Base-by-base conservation (phyloP, 2,888 invertebrate species). In the Trichacis sp. region DNA sequence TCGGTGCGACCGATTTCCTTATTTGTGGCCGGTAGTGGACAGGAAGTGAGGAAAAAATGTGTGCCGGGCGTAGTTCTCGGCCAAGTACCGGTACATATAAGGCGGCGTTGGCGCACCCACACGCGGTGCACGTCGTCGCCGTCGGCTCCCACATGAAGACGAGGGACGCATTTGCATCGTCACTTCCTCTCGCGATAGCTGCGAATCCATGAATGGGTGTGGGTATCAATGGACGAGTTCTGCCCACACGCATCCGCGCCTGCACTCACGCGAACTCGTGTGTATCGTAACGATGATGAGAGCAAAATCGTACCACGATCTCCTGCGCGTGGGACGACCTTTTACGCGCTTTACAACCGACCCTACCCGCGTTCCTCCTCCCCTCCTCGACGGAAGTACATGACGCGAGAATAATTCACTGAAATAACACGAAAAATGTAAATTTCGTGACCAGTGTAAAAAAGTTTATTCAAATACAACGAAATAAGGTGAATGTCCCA, bases 121-220 rank as follows among this genome's bases (percentile, higher is more conserved):
- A 11, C 42, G 42, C 6, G 38, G 14, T 9, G 4, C 6, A 15
- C 42, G 8, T 18, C 17, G 42, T 17, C 15, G 15, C 9, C 43
- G 18, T n/a, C 43, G 18, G 42, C 42, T 42, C 42, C 42, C 42
- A 42, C 42, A 42, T 36, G n/a, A n/a, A 36, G 18, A 42, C 15
- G 42, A 42, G 42, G n/a, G 12, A 42, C 42, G 12, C 42, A 42
- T 8, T 42, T 42, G 42, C 42, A 42, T 42, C 42, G 42, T 42
- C 42, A 42, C 18, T 42, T 42, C 42, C 42, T 17, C 20, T 43
- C 43, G 43, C 43, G 43, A 18, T 17, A 43, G 43, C n/a, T n/a
- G n/a, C 19, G 43, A 17, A 43, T 43, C 18, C 43, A 43, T 18
- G 43, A 43, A 43, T 19, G 43, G 18, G 43, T 43, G 43, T 43